Conservation (phyloP, 1,140 invertebrate genomes). For the Atta cephalotes region DNA sequence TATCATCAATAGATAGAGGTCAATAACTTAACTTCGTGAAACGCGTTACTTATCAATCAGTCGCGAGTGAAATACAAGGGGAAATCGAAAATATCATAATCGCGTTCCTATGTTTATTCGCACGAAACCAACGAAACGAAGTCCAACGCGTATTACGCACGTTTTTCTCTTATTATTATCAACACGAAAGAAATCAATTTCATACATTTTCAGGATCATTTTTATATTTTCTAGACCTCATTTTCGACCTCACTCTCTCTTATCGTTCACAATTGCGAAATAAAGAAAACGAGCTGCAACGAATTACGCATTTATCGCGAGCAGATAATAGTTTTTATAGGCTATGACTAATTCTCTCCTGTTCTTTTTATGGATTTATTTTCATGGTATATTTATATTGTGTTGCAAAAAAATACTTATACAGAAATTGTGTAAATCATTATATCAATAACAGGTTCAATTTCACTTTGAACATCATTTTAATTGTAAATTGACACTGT, state of each 20-base stretch:
- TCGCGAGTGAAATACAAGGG: not conserved
- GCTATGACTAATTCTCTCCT: slow-evolving; percentile 28
- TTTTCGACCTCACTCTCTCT: not conserved
- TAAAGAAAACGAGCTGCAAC: not conserved
- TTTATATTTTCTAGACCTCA: not conserved
- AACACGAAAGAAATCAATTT: not conserved
- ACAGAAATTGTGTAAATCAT: slow-evolving; percentile 9
- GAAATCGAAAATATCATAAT: slow-evolving; percentile 15
- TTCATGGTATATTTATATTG: slow-evolving; percentile 1
- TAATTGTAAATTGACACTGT: not conserved
- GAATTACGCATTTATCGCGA: slow-evolving; percentile 29
- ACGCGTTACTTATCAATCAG: slow-evolving; percentile 13
- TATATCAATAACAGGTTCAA: not conserved
- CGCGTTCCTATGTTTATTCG: not conserved
- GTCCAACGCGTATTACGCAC: not conserved
- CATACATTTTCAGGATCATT: slow-evolving; percentile 19
- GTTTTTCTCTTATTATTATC: slow-evolving; percentile 26
- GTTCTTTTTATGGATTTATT: not conserved
- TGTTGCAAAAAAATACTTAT: not conserved
- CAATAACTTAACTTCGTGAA: slow-evolving; percentile 16
- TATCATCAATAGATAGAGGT: slow-evolving; percentile 15
- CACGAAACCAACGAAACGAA: not conserved
- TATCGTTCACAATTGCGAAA: slow-evolving; percentile 7
- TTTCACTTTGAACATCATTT: not conserved
- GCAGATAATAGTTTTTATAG: slow-evolving; percentile 39